These are phyloP conservation scores for Columba guinea DNA, from an alignment of 2,797 vertebrate species.

Conservation along the genomic window DNA sequence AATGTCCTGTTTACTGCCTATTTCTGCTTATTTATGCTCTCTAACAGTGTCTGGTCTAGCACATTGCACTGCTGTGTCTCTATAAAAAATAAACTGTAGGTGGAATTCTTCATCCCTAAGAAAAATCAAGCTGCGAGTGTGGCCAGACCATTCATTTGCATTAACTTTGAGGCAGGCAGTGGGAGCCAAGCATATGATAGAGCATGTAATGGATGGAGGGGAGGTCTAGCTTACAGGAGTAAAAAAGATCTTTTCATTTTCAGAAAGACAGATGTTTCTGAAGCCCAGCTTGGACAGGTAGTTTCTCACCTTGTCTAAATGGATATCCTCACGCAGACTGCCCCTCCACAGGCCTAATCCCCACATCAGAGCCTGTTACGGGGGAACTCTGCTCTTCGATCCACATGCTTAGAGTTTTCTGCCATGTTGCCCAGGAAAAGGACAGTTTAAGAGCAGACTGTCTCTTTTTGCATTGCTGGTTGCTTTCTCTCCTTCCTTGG, in stretches of 20 bases:
- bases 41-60: neutral
- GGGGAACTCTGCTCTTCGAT: neutral
- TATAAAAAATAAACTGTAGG: neutral
- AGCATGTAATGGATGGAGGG: accelerated
- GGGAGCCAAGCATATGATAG: accelerated
- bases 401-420: accelerated
- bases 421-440: accelerated
- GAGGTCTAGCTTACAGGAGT: neutral
- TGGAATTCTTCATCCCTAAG: neutral
- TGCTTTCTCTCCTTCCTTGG: neutral
- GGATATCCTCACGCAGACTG: neutral
- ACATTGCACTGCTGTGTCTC: neutral
- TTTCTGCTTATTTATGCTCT: neutral
- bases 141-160: neutral
- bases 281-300: neutral
- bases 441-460: neutral
- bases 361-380: neutral
- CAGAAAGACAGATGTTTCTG: neutral
- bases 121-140: neutral
- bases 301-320: neutral
- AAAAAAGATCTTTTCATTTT: neutral
- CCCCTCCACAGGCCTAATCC: neutral
- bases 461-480: neutral
- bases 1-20: neutral
- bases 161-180: neutral